Evolutionary conservation across 2,888 invertebrate genomes (phyloP), one percentile per base, ranked within the genome.

Genomic region (Rotaria magnacalcarata): DNA sequence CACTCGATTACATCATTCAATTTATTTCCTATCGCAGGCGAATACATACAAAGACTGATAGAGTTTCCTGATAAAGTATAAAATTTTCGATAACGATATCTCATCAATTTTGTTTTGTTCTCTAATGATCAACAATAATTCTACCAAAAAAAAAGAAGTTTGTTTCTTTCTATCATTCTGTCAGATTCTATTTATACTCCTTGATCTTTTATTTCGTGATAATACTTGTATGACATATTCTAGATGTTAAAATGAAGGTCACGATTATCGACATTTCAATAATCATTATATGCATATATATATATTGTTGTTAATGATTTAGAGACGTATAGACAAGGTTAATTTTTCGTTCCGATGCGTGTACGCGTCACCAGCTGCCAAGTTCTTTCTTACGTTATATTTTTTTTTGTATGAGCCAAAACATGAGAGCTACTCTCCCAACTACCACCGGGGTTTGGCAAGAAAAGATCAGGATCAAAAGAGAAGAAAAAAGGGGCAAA

Each of bases 361-460:
- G 16, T 19, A 19, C 19, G 34, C 67, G 19, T 7, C 67, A 7
- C 34, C 5, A 67, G 27, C 67, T 67, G 67, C 11, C 67, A 34
- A 41, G 34, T 34, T 67, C 19, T 41, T 34, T 14, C 19, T 67
- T 27, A 27, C 16, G 52, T 21, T 21, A 21, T 54, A 54, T 54
- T 41, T 34, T 34, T 34, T 60, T 56, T 67, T 67, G 34, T 67
- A 67, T 67, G 34, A 67, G 3, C 14, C 34, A 34, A 67, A 67
- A 67, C 67, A 67, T 6, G 34, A 67, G 67, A 67, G 34, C 67
- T 41, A 67, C 67, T 67, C 34, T 67, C 34, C 67, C 67, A 67
- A 67, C 67, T 67, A 67, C 67, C 67, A 67, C 67, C 67, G 67
- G 67, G 67, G 34, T 34, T 34, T 67, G 34, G 67, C 27, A 14